Evolutionary conservation across 2,888 invertebrate genomes (phyloP).

Genomic region (Abscondita cerata): DNA sequence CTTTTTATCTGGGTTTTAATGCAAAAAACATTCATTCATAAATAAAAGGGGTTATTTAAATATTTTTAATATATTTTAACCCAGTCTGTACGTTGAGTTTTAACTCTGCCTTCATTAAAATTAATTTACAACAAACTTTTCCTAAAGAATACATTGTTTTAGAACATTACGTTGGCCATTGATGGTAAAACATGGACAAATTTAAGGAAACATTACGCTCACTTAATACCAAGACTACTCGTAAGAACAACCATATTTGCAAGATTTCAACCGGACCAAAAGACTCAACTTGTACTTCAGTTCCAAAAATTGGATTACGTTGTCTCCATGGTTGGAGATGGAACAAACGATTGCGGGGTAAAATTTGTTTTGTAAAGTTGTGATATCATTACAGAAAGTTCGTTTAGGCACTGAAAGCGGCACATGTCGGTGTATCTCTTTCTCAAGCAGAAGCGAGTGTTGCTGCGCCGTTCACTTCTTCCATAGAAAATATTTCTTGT

Average conservation of each 20-base stretch:
- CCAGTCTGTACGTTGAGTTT: too few relatives aligned
- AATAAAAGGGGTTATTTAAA: too few relatives aligned
- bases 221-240: conserved; percentile 72
- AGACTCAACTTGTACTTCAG: conserved; percentile 75
- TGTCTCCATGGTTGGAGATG: conserved; percentile 73
- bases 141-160: too few relatives aligned
- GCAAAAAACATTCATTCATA: too few relatives aligned
- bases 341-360: conserved; percentile 86
- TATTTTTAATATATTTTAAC: too few relatives aligned
- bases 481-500: conserved; percentile 80
- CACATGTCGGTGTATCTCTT: conserved; percentile 86
- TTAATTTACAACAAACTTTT: too few relatives aligned
- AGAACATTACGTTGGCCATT: conserved; percentile 63
- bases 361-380: conserved; percentile 36
- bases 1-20: too few relatives aligned
- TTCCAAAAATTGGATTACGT: conserved; percentile 74
- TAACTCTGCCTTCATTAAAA: too few relatives aligned
- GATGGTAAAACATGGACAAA: conserved; percentile 80
- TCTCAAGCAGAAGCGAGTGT: conserved; percentile 90
- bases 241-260: conserved; percentile 80
- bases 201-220: conserved; percentile 72
- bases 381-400: background rate
- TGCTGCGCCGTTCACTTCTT: conserved; percentile 90
- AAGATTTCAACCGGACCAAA: conserved; percentile 83
- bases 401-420: conserved; percentile 77